These are phyloP conservation scores for Saccostrea cuccullata DNA, from an alignment of 1,140 invertebrate genomes.

Conservation along the genomic window DNA sequence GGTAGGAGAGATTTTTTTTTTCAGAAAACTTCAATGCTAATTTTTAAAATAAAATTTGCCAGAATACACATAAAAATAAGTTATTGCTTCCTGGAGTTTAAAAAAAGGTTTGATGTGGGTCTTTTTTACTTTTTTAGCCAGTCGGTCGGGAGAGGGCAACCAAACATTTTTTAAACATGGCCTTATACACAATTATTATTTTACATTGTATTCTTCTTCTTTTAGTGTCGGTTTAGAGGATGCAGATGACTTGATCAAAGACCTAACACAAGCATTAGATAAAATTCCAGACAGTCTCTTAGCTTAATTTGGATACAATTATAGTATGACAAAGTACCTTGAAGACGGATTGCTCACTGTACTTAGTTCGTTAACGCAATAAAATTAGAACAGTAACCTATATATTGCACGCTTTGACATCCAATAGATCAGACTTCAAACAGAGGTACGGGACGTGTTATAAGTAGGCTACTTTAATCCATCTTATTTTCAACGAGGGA, in stretches of 20 bases:
- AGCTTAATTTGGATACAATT: not conserved
- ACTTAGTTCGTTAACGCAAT: not conserved
- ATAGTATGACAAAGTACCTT: no score
- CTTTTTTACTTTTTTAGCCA: no score
- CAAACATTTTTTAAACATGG: no score
- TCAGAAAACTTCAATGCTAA: not conserved
- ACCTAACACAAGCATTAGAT: conserved; percentile 88
- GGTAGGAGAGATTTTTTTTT: no score
- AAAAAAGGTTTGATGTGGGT: no score
- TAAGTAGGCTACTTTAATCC: not conserved
- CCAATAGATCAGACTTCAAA: not conserved
- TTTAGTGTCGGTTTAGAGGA: conserved; percentile 93
- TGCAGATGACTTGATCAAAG: conserved; percentile 89
- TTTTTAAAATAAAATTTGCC: not conserved
- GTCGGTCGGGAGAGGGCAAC: no score
- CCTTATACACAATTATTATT: not conserved
- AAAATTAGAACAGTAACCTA: not conserved
- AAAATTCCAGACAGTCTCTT: conserved; percentile 57
- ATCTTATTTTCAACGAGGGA: not conserved
- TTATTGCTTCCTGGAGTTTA: no score
- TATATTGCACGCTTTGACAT: not conserved
- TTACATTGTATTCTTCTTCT: not conserved
- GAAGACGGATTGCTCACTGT: not conserved
- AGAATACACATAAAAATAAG: no score
- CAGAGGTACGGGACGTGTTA: not conserved